These are phyloP conservation scores for Pycnomerus fuliginosus DNA, from an alignment of 2,888 invertebrate genomes.

Conservation along the genomic window DNA sequence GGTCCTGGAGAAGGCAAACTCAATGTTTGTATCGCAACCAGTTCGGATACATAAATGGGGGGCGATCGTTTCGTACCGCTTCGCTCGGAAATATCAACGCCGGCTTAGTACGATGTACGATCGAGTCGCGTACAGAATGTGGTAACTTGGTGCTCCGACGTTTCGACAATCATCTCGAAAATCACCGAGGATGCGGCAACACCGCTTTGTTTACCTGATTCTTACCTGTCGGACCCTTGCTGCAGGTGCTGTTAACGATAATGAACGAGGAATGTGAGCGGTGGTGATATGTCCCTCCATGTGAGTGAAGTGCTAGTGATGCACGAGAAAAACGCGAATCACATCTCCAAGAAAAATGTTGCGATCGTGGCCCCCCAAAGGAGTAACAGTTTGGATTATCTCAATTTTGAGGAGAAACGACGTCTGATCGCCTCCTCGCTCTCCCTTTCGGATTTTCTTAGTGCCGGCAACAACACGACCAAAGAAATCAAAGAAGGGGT, in stretches of 20 bases:
- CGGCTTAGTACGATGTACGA: conserved; percentile 33
- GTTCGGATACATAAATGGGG: too few relatives aligned
- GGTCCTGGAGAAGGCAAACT: too few relatives aligned
- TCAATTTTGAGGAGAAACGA: conserved; percentile 89
- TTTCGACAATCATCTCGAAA: too few relatives aligned
- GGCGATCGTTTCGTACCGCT: conserved; percentile 25
- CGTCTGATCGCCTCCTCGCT: conserved; percentile 86
- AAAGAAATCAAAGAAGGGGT: conserved; percentile 46
- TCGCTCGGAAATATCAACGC: conserved; percentile 32
- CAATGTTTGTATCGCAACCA: too few relatives aligned
- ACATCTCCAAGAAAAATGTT: conserved; percentile 56
- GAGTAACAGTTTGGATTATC: conserved; percentile 83
- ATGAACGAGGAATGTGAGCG: neutral
- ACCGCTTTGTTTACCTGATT: neutral
- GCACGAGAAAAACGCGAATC: conserved; percentile 39
- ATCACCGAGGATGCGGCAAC: conserved; percentile 7
- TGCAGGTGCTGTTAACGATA: too few relatives aligned
- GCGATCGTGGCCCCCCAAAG: conserved; percentile 71
- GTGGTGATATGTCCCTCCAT: conserved; percentile 1
- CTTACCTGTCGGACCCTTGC: too few relatives aligned
- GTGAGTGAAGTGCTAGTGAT: conserved; percentile 28
- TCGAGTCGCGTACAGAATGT: conserved; percentile 4
- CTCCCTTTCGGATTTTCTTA: conserved; percentile 76
- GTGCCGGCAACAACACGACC: conserved; percentile 40
- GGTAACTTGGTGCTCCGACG: neutral